Conservation (phyloP, 2,888 invertebrate genomes). For the Nysson spinosus region DNA sequence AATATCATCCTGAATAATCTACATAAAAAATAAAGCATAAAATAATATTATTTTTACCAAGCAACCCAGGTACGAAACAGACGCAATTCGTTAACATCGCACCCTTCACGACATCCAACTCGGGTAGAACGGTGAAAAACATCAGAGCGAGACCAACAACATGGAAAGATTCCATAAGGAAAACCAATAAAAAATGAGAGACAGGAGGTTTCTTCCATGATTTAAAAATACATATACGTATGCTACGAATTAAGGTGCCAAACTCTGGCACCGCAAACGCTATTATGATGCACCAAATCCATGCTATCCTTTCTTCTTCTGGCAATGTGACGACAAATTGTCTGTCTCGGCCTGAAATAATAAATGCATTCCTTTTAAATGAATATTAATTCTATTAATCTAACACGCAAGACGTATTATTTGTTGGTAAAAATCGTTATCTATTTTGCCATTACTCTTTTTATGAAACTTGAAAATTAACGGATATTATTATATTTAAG, state of each 20-base stretch:
- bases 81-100: slow-evolving; percentile 98
- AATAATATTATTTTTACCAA: no score
- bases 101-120: slow-evolving; percentile 95
- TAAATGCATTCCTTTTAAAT: no score
- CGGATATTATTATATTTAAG: no score
- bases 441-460: no score
- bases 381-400: no score
- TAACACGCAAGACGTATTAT: no score
- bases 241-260: slow-evolving; percentile 89
- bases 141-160: slow-evolving; percentile 92
- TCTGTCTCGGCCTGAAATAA: slow-evolving; percentile 87
- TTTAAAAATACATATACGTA: slow-evolving; percentile 94
- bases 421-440: no score
- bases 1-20: no score
- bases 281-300: slow-evolving; percentile 95
- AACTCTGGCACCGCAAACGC: slow-evolving; percentile 93
- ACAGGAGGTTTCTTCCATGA: slow-evolving; percentile 87
- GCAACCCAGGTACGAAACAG: slow-evolving; percentile 91
- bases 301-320: slow-evolving; percentile 91
- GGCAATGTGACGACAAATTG: slow-evolving; percentile 90
- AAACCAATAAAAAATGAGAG: slow-evolving; percentile 83
- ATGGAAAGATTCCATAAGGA: slow-evolving; percentile 92
- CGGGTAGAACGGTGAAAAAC: slow-evolving; percentile 92
- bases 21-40: neutral
- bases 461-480: no score